These are phyloP conservation scores for Ornithoptera alexandrae DNA, from an alignment of 2,888 invertebrate species.

Conservation along the genomic window DNA sequence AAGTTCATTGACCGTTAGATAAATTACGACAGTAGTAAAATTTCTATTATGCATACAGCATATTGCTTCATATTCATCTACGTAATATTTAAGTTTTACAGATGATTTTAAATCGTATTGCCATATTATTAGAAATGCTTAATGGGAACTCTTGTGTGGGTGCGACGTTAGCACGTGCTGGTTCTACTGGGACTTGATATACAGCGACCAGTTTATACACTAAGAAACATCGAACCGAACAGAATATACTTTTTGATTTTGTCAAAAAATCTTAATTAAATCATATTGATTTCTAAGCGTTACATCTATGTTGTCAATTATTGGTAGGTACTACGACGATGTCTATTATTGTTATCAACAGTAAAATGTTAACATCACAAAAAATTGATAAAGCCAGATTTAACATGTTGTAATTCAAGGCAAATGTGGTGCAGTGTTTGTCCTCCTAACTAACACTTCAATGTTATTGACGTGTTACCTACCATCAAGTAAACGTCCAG, in stretches of 20 bases:
- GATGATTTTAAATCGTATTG: conserved; percentile 28
- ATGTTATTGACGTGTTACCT: too few relatives aligned
- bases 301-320: too few relatives aligned
- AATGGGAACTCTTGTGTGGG: conserved; percentile 18
- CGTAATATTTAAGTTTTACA: conserved; percentile 1
- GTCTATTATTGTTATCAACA: too few relatives aligned
- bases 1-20: conserved; percentile 48
- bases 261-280: background rate
- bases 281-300: too few relatives aligned
- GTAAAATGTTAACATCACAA: too few relatives aligned
- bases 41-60: conserved; percentile 39
- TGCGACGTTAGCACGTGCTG: conserved; percentile 37
- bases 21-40: conserved; percentile 50
- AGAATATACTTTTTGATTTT: background rate
- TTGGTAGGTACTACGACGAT: too few relatives aligned
- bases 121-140: conserved; percentile 1
- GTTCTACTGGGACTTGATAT: conserved; percentile 23
- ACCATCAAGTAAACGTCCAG: too few relatives aligned
- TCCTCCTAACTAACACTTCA: too few relatives aligned
- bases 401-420: too few relatives aligned
- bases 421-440: too few relatives aligned
- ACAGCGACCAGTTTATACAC: conserved; percentile 12
- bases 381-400: too few relatives aligned
- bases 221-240: conserved; percentile 4
- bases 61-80: conserved; percentile 12